Conservation (phyloP, 2,888 invertebrate genomes). For the Amblyteles armatorius region DNA sequence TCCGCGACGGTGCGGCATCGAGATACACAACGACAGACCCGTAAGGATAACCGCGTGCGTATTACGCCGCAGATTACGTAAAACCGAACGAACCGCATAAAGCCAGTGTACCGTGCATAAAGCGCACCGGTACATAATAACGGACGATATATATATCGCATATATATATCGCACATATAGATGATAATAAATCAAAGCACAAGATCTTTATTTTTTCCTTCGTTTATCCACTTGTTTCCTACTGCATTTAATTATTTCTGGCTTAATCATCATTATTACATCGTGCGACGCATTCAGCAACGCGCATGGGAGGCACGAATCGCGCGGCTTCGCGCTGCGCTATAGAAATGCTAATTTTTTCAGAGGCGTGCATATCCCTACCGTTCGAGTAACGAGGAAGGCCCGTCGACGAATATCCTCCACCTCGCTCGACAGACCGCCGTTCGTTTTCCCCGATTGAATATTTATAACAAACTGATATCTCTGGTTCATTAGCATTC, state of each 20-base stretch:
- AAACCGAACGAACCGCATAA: constrained; percentile 42
- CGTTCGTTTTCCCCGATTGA: constrained; percentile 45
- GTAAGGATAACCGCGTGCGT: constrained; percentile 21
- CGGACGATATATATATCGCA: constrained; percentile 14
- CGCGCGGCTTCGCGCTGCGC: constrained; percentile 20
- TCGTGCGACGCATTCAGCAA: not conserved
- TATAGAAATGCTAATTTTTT: constrained; percentile 28
- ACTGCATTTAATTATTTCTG: constrained; percentile 1
- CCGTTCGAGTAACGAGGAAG: not conserved
- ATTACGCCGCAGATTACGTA: constrained; percentile 52
- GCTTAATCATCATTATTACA: constrained; percentile 16
- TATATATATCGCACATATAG: constrained; percentile 30
- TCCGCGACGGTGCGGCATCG: not conserved
- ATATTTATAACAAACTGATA: constrained; percentile 53
- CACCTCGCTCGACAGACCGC: not conserved
- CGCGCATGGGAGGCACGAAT: constrained; percentile 44
- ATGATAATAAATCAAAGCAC: constrained; percentile 35
- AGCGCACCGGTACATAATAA: constrained; percentile 27
- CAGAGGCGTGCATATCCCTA: constrained; percentile 15
- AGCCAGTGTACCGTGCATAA: constrained; percentile 20
- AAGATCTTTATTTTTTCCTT: constrained; percentile 17
- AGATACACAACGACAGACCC: not conserved
- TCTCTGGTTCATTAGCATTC: constrained; percentile 51
- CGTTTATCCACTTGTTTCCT: constrained; percentile 19
- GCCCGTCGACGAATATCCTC: constrained; percentile 32